Evolutionary conservation across 2,888 invertebrate genomes (phyloP).

Genomic region (Neoscelio sp.): DNA sequence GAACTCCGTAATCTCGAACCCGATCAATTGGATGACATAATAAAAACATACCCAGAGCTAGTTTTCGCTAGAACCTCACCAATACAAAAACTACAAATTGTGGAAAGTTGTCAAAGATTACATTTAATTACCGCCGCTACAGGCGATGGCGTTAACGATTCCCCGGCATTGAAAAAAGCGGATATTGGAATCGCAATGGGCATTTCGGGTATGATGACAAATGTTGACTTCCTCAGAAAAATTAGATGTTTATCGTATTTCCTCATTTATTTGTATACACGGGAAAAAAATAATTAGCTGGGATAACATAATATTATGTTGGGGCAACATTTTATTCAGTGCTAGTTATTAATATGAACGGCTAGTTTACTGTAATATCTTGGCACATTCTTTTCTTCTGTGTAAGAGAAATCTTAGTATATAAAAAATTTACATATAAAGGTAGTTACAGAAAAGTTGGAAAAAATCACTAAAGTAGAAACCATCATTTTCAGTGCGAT

Average conservation of each 20-base stretch:
- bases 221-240: constrained; percentile 23
- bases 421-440: constrained; percentile 15
- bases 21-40: constrained; percentile 85
- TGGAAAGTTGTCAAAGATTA: constrained; percentile 91
- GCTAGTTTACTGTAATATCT: no score
- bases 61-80: constrained; percentile 90
- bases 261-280: constrained; percentile 4
- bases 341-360: no score
- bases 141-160: constrained; percentile 95
- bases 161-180: constrained; percentile 92
- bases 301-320: no score
- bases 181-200: constrained; percentile 93
- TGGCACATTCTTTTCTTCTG: no score
- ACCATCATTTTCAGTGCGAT: constrained; percentile 15
- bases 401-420: constrained; percentile 14
- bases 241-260: constrained; percentile 17
- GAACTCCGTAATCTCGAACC: constrained; percentile 85
- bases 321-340: no score
- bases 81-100: constrained; percentile 88
- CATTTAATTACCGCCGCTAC: constrained; percentile 92
- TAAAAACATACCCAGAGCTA: constrained; percentile 87
- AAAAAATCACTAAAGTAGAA: constrained; percentile 19
- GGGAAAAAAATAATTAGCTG: no score
- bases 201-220: constrained; percentile 80
- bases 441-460: constrained; percentile 5